Conservation (phyloP, 2,888 invertebrate genomes). For the Dichetophora obliterata region DNA sequence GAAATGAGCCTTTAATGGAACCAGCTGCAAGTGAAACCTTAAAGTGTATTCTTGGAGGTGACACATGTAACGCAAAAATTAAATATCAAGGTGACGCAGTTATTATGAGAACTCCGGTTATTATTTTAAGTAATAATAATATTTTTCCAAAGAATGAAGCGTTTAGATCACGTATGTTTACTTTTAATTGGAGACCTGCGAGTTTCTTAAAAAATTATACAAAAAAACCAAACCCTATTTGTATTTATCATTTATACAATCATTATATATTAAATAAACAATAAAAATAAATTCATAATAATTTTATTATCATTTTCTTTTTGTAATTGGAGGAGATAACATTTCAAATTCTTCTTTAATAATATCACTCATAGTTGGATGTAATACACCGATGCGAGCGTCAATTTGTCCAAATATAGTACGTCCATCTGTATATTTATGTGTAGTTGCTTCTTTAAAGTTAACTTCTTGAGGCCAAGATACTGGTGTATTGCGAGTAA, state of each 20-base stretch:
- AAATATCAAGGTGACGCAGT: constrained; percentile 18
- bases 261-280: background rate
- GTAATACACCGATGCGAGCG: too few relatives aligned
- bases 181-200: constrained; percentile 5
- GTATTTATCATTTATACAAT: background rate
- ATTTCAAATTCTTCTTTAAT: background rate
- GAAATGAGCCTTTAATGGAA: constrained; percentile 34
- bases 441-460: too few relatives aligned
- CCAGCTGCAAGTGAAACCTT: constrained; percentile 19
- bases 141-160: constrained; percentile 19
- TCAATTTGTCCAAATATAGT: too few relatives aligned
- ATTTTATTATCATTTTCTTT: background rate
- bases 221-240: background rate
- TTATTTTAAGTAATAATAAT: constrained; percentile 24
- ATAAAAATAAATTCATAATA: background rate
- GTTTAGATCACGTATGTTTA: background rate
- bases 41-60: constrained; percentile 5
- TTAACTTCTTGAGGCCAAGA: too few relatives aligned
- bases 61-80: background rate
- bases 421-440: too few relatives aligned
- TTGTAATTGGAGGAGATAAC: background rate
- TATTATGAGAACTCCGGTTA: constrained; percentile 16
- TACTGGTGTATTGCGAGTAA: too few relatives aligned
- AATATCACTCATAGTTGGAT: background rate
- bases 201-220: background rate